phyloP scores from a whole-genome alignment of 1,140 invertebrate species.

The Arctopsyche grandis region DNA sequence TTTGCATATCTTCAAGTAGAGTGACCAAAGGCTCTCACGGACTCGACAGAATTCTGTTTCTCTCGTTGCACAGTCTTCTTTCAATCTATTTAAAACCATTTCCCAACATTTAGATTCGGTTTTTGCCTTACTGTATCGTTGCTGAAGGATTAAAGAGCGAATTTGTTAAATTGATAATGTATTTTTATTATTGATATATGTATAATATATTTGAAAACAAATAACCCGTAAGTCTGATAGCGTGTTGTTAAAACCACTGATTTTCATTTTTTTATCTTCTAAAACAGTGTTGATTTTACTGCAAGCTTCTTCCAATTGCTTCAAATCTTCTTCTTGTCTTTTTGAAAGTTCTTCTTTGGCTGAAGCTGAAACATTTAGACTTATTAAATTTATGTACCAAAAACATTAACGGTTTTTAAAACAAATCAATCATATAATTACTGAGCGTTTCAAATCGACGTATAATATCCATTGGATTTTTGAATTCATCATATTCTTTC shows the following conservation, averaged over 20 bases:
- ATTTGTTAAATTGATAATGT: conserved; percentile 4
- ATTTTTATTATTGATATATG: too few species aligned
- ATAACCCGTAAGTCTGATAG: conserved; percentile 61
- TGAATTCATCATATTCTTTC: conserved; percentile 65
- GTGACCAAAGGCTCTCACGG: conserved; percentile 60
- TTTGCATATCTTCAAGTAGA: conserved; percentile 63
- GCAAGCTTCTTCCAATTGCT: conserved; percentile 61
- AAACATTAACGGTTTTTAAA: conserved; percentile 1
- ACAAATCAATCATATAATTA: conserved; percentile 53
- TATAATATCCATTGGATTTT: conserved; percentile 67
- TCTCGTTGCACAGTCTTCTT: conserved; percentile 60
- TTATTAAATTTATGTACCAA: background rate
- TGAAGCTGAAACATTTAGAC: background rate
- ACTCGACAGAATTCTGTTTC: conserved; percentile 63
- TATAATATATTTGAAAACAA: background rate
- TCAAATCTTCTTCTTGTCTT: conserved; percentile 62
- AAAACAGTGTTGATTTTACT: conserved; percentile 62
- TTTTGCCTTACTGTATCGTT: conserved; percentile 61
- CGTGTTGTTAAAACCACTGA: conserved; percentile 65
- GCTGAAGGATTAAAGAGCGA: conserved; percentile 55
- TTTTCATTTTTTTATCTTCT: conserved; percentile 64
- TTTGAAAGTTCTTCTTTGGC: conserved; percentile 62
- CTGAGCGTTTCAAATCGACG: conserved; percentile 69
- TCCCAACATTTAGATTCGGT: conserved; percentile 64
- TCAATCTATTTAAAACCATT: conserved; percentile 61